Conservation (phyloP, 2,113 vertebrate genomes). For the Mesitornis unicolor region DNA sequence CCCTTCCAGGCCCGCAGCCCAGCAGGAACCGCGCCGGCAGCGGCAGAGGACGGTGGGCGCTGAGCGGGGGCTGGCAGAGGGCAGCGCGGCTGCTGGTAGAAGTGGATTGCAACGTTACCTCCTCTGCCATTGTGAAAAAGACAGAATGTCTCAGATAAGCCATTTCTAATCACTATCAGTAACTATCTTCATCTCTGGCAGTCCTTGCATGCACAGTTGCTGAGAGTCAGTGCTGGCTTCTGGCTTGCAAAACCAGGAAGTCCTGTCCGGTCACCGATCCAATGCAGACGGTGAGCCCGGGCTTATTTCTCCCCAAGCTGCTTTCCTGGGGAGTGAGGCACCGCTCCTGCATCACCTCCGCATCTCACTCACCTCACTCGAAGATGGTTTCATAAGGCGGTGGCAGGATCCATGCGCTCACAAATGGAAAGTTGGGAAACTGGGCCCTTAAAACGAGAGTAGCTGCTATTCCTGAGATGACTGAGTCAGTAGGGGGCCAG, state of each 20-base stretch:
- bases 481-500: background rate
- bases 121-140: background rate
- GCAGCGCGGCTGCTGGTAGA: background rate
- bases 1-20: too few species aligned
- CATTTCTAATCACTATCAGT: fast-evolving
- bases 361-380: background rate
- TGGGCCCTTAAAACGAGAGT: fast-evolving
- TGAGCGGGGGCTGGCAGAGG: background rate
- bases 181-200: fast-evolving
- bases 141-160: background rate
- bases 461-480: background rate
- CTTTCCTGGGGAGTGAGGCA: background rate
- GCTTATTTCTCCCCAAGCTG: fast-evolving
- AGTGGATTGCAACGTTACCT: too few species aligned
- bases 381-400: background rate
- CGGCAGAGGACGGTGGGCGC: background rate
- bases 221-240: background rate
- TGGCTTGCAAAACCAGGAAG: background rate
- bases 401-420: background rate
- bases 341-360: background rate
- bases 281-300: fast-evolving
- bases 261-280: fast-evolving
- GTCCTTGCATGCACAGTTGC: fast-evolving
- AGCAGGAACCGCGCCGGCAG: background rate
- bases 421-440: background rate